phyloP scores from a whole-genome alignment of 1,140 invertebrate species.

The Drosophila paulistorum region DNA sequence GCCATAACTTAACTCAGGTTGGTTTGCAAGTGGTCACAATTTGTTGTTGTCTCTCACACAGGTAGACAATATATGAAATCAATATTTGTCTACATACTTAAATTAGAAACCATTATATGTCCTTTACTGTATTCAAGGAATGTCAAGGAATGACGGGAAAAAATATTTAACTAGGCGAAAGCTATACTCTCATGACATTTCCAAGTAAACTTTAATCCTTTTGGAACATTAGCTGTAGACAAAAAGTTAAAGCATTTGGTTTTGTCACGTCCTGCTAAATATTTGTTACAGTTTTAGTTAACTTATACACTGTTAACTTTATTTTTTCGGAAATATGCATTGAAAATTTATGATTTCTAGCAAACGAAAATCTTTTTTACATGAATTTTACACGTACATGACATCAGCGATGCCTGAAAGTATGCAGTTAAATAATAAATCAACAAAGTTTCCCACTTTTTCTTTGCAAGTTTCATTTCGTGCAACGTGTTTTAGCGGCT shows the following conservation, averaged over 20 bases:
- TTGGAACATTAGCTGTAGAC: too few species aligned
- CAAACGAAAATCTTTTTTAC: not conserved
- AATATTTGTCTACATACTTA: too few species aligned
- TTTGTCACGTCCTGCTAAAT: not conserved
- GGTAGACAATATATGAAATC: not conserved
- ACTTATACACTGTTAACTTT: too few species aligned
- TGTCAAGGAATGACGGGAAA: too few species aligned
- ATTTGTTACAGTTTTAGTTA: not conserved
- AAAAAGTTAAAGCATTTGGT: too few species aligned
- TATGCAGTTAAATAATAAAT: not conserved
- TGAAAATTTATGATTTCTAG: not conserved
- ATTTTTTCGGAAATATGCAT: too few species aligned
- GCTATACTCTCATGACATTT: too few species aligned
- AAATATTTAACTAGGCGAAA: too few species aligned
- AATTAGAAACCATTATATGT: too few species aligned
- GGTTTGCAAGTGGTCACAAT: not conserved
- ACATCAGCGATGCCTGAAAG: slow-evolving; percentile 8
- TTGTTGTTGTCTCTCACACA: not conserved
- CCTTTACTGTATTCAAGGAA: too few species aligned
- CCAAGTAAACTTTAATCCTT: too few species aligned
- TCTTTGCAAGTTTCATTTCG: not conserved
- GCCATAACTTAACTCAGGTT: not conserved
- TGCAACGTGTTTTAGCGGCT: too few species aligned
- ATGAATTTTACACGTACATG: not conserved
- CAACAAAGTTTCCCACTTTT: not conserved